phyloP scores from a whole-genome alignment of 2,888 invertebrate genomes.

The Eristalis pertinax region DNA sequence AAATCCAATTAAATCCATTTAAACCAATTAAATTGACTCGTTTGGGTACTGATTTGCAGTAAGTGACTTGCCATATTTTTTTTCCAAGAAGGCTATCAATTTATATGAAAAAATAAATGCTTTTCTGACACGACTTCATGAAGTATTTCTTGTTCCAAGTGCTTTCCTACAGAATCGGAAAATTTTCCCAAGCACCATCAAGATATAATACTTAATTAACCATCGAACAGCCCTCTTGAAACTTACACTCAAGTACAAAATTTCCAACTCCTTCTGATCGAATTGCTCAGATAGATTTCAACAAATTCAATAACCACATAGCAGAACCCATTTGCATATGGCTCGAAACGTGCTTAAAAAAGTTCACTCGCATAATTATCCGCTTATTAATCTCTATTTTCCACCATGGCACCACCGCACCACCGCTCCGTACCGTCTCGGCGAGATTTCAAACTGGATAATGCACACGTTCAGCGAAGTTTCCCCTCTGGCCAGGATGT shows the following conservation, averaged over 20 bases:
- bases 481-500: background rate
- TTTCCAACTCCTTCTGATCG: constrained; percentile 5
- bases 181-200: background rate
- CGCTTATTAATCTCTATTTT: constrained; percentile 61
- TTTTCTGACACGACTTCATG: background rate
- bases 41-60: too few species aligned
- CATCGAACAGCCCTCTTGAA: background rate
- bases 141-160: background rate
- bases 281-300: constrained; percentile 17
- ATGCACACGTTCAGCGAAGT: constrained; percentile 30
- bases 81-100: background rate
- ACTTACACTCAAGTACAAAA: constrained; percentile 8
- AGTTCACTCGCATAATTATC: constrained; percentile 40
- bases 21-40: too few species aligned
- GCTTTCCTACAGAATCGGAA: background rate
- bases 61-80: too few species aligned
- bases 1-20: too few species aligned
- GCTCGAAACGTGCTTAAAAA: constrained; percentile 38
- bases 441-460: constrained; percentile 22
- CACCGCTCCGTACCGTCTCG: background rate
- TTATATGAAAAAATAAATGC: background rate
- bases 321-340: constrained; percentile 46
- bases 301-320: constrained; percentile 42
- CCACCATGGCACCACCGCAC: constrained; percentile 5
- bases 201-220: background rate